Evolutionary conservation across 2,797 vertebrate species (phyloP).

Genomic region (Manis crassicaudata): DNA sequence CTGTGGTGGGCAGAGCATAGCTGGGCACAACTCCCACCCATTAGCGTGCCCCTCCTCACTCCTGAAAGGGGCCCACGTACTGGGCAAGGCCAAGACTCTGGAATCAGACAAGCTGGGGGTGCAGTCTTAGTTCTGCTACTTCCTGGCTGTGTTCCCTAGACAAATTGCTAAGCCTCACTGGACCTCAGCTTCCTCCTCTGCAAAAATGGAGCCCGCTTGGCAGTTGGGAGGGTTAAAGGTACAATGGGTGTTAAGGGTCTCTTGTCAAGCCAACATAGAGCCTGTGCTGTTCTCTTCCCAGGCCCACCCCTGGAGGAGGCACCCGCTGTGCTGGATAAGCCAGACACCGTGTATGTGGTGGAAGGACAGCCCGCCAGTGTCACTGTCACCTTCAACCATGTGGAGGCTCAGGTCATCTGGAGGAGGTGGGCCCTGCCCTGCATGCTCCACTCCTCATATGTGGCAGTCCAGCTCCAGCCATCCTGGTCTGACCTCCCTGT

Average conservation of each 20-base stretch:
- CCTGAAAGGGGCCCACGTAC: not conserved
- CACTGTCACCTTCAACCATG: slow-evolving; percentile 94
- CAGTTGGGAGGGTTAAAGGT: not conserved
- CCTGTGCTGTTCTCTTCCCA: slow-evolving; percentile 64
- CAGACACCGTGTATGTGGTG: slow-evolving; percentile 94
- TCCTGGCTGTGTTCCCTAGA: not conserved
- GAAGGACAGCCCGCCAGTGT: slow-evolving; percentile 93
- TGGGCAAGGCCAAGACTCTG: not conserved
- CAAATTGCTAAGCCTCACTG: not conserved
- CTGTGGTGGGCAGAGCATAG: rapidly evolving
- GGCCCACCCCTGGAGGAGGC: slow-evolving; percentile 93
- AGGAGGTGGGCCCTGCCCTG: slow-evolving; percentile 88
- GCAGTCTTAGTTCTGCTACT: not conserved
- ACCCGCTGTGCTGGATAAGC: slow-evolving; percentile 93
- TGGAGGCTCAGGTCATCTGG: slow-evolving; percentile 93
- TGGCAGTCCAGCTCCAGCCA: rapidly evolving
- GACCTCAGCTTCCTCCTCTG: not conserved
- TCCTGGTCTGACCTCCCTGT: not conserved
- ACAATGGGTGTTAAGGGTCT: not conserved
- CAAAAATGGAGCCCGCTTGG: not conserved
- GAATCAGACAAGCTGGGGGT: not conserved
- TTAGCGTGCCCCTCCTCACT: not conserved
- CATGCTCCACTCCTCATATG: not conserved
- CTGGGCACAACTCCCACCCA: rapidly evolving
- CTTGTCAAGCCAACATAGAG: not conserved